Evolutionary conservation across 1,140 invertebrate species (phyloP), one percentile per base, ranked within the genome.

Genomic region (Drosophila burlai): DNA sequence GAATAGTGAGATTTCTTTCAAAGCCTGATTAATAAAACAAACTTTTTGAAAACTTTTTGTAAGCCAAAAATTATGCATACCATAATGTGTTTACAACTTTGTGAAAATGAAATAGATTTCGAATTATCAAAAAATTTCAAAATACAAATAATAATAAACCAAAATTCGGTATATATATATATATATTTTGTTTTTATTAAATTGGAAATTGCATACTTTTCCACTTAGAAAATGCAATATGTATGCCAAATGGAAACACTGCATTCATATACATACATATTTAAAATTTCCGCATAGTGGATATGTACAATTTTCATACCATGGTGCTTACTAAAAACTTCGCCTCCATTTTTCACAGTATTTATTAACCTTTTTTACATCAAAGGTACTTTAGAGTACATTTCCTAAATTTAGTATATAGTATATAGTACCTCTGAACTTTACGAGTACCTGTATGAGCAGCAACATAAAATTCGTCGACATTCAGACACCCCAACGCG

Each of bases 391-490:
- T 54, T 21, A 34, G 16, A 4, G 49, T 13, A 11, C 29, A 18
- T 34, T 21, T 11, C 29, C 38, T 38, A 55, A 21, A 55, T 36
- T 18, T 21, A 21, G 11, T 36, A 18, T 21, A 21, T 13, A 21
- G 21, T 21, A 21, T 21, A 21, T 21, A 21, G 1, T 21, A 52
- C 29, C n/a, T 1, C 11, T 54, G 18, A 21, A 21, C 18, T 36
- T 13, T 10, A 16, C 8, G 9, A 38, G 52, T 38, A 16, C 34
- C 18, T 16, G 52, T 38, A 38, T 55, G 21, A 55, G 52, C 52
- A 84, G 52, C 73, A 77, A 57, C 73, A 78, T 84, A 72, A 76
- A 83, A 83, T 80, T 60, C 54, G 64, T 57, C 63, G 38, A 47
- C 63, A 75, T 60, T 57, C 54, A 45, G 49, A 16, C 34, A 67